Evolutionary conservation across 2,888 invertebrate species (phyloP), one percentile per base, ranked within the genome.

Genomic region (Drosophila mettleri): DNA sequence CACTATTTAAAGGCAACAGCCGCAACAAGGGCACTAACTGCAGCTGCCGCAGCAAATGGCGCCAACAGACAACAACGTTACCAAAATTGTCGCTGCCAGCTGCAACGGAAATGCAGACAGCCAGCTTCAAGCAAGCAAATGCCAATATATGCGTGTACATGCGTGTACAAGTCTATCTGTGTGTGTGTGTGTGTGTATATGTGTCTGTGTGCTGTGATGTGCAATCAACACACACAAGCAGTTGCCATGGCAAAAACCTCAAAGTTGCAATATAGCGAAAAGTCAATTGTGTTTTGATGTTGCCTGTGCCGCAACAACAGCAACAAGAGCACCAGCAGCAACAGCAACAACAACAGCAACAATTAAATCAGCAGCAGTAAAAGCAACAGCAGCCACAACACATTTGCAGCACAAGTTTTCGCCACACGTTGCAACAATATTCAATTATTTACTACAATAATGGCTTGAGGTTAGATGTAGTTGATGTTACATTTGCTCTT

Each of bases 261-360:
- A 75, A 85, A 78, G 69, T 85, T 86, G 70, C 76, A 68, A 77
- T 83, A 74, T 80, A 78, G 72, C 71, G 76, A 82, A 87, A 84
- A 87, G 84, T 85, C 87, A 85, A 85, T 87, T 85, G 84, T 76
- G 74, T 85, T 85, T 87, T 85, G 81, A 79, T 86, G 85, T 74
- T 73, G 73, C 48, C 62, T 45, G 34, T 27, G 51, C 76, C 63
- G 31, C 74, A 72, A 69, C 67, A 74, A 45, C 60, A 49, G 24
- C 51, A 59, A n/a, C 61, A 77, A 20, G 63, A 49, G 29, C 36
- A 36, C 8, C 51, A 60, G n/a, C 29, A 34, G 43, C 27, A 65
- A 57, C 54, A 48, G 41, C 69, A 72, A 2, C 59, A 68, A 1
- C 29, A 60, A 20, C 52, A 58, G n/a, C 36, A 62, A 10, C 70